phyloP scores from a whole-genome alignment of 2,113 vertebrate species.

The Tupaia chinensis region DNA sequence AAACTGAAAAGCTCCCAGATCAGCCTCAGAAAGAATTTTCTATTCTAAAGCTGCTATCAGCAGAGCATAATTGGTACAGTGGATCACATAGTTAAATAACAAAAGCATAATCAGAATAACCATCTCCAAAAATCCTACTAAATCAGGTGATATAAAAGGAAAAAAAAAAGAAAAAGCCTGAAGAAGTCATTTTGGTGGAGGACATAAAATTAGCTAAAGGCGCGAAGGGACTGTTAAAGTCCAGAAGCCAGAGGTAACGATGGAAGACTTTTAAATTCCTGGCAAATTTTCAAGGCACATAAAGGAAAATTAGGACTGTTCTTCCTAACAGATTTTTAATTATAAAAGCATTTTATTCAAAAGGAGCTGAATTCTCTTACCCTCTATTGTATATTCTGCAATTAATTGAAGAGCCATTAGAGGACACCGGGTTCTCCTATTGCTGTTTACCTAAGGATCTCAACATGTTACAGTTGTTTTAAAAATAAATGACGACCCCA shows the following conservation, averaged over 20 bases:
- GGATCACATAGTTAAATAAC: slow-evolving; percentile 79
- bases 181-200: slow-evolving; percentile 64
- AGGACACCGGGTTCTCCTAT: slow-evolving; percentile 16
- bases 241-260: slow-evolving; percentile 34
- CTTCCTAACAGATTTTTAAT: slow-evolving; percentile 77
- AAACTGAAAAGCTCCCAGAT: slow-evolving; percentile 68
- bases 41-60: slow-evolving; percentile 75
- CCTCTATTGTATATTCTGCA: neutral
- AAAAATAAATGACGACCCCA: slow-evolving; percentile 43
- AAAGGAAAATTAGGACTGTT: slow-evolving; percentile 51
- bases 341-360: slow-evolving; percentile 73
- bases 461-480: slow-evolving; percentile 5
- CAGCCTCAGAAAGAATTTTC: slow-evolving; percentile 68
- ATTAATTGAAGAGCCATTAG: slow-evolving; percentile 9
- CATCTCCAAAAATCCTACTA: slow-evolving; percentile 67
- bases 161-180: slow-evolving; percentile 54
- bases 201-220: slow-evolving; percentile 70
- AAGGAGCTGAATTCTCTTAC: slow-evolving; percentile 9
- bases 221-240: slow-evolving; percentile 45
- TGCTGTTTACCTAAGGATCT: slow-evolving; percentile 14
- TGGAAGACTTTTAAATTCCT: slow-evolving; percentile 70
- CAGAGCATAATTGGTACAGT: slow-evolving; percentile 64
- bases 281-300: slow-evolving; percentile 69
- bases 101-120: slow-evolving; percentile 75
- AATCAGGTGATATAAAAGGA: slow-evolving; percentile 17